Conservation (phyloP, 2,113 vertebrate genomes). For the Calidris pygmaea region DNA sequence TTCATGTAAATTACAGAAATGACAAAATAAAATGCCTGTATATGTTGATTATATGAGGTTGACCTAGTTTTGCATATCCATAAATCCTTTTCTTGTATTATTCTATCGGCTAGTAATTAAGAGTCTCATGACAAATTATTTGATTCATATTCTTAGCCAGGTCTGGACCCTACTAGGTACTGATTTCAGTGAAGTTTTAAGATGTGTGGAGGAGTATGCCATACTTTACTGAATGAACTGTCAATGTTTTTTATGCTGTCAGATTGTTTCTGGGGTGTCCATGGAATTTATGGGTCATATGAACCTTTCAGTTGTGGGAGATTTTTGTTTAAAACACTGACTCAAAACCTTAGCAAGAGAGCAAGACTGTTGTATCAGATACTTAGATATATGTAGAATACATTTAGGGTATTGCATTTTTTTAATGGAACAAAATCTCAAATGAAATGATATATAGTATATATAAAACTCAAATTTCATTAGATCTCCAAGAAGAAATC, state of each 20-base stretch:
- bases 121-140: conserved; percentile 10
- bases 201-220: neutral
- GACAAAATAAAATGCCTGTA: conserved; percentile 13
- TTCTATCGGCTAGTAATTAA: conserved; percentile 16
- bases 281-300: neutral
- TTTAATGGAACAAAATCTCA: neutral
- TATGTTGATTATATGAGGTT: conserved; percentile 24
- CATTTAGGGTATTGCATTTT: neutral
- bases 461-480: conserved; percentile 21
- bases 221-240: neutral
- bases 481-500: conserved; percentile 1
- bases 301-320: neutral
- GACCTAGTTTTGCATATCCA: conserved; percentile 12
- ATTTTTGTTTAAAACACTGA: neutral
- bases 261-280: neutral
- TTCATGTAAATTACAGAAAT: neutral
- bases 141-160: neutral
- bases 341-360: neutral
- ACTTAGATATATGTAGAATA: neutral
- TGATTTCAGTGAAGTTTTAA: neutral
- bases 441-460: neutral
- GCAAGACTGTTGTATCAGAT: neutral
- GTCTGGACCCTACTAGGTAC: neutral
- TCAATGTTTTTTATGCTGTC: neutral
- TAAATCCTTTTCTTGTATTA: conserved; percentile 1